phyloP scores from a whole-genome alignment of 1,140 invertebrate genomes.

The Temnothorax nylanderi region DNA sequence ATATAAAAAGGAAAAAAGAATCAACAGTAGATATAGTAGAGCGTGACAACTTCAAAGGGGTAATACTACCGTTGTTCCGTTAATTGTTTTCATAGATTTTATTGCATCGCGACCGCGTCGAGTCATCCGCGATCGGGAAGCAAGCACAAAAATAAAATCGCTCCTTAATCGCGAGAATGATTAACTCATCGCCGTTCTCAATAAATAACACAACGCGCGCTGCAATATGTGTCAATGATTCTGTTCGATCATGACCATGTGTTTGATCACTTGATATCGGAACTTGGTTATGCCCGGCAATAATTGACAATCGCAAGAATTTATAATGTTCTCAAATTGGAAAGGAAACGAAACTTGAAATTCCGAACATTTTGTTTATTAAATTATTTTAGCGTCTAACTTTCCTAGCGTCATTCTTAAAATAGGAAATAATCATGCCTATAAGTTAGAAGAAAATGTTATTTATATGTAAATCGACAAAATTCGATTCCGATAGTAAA shows the following conservation, averaged over 20 bases:
- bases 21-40: slow-evolving; percentile 73
- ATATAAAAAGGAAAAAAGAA: slow-evolving; percentile 35
- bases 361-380: background rate
- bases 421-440: background rate
- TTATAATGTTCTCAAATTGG: background rate
- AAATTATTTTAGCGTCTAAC: background rate
- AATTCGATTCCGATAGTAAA: background rate
- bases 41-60: slow-evolving; percentile 78
- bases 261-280: background rate
- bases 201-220: slow-evolving; percentile 21
- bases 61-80: slow-evolving; percentile 84
- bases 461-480: background rate
- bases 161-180: slow-evolving; percentile 18
- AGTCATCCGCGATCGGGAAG: slow-evolving; percentile 66
- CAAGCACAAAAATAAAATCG: slow-evolving; percentile 43
- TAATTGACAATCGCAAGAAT: background rate
- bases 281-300: background rate
- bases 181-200: background rate
- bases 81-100: slow-evolving; percentile 85
- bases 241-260: background rate
- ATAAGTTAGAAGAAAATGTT: background rate
- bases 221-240: slow-evolving; percentile 15
- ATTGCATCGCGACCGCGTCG: slow-evolving; percentile 83
- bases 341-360: background rate
- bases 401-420: background rate